These are phyloP conservation scores for Fabriciana adippe DNA, from an alignment of 2,888 invertebrate genomes.

Conservation along the genomic window DNA sequence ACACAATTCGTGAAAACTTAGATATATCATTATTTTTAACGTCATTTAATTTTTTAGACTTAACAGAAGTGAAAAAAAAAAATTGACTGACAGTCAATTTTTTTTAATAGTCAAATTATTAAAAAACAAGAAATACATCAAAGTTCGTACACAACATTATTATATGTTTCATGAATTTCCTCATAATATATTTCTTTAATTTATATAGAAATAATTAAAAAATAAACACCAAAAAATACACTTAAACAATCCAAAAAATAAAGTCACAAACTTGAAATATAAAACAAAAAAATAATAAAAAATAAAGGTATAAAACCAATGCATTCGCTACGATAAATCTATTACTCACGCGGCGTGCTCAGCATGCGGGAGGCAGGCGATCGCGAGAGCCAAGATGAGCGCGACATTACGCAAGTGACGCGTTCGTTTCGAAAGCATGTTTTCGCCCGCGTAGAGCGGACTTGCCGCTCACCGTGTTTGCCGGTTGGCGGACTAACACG, in stretches of 20 bases:
- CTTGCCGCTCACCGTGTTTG: constrained; percentile 66
- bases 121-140: too few relatives aligned
- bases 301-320: neutral
- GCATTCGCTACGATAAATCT: neutral
- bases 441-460: constrained; percentile 59
- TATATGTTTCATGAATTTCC: too few relatives aligned
- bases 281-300: constrained; percentile 4
- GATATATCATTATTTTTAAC: too few relatives aligned
- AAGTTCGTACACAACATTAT: too few relatives aligned
- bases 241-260: neutral
- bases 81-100: too few relatives aligned
- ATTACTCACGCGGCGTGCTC: constrained; percentile 73
- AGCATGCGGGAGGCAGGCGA: constrained; percentile 65
- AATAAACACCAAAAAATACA: neutral
- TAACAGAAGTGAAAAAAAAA: too few relatives aligned
- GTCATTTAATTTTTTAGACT: too few relatives aligned
- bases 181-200: too few relatives aligned
- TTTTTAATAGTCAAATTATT: too few relatives aligned
- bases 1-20: too few relatives aligned
- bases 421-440: constrained; percentile 68
- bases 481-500: constrained; percentile 69
- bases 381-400: constrained; percentile 65
- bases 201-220: too few relatives aligned
- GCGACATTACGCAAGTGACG: constrained; percentile 70
- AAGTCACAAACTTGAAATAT: neutral